Evolutionary conservation across 2,113 vertebrate species (phyloP).

Genomic region (Rhinichthys klamathensis): DNA sequence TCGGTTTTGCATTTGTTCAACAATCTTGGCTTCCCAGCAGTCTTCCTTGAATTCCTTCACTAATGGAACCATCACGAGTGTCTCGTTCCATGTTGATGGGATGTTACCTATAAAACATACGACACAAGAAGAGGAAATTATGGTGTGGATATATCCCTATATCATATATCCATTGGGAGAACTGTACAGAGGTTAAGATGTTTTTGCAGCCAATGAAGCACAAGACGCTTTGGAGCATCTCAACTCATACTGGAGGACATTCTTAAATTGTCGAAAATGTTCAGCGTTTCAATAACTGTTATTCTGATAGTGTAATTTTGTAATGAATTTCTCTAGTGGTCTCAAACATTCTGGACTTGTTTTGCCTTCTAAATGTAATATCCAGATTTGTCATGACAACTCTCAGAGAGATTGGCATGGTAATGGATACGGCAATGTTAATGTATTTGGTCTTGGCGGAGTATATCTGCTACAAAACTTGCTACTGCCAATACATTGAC

Average conservation of each 20-base stretch:
- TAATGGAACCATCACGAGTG: neutral
- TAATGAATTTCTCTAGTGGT: neutral
- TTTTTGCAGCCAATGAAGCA: neutral
- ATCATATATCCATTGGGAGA: too few species aligned
- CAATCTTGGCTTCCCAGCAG: slow-evolving; percentile 63
- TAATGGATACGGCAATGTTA: too few species aligned
- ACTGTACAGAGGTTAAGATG: neutral
- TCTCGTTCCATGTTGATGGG: neutral
- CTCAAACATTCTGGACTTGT: neutral
- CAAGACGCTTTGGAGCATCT: neutral
- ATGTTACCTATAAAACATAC: neutral
- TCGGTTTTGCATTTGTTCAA: slow-evolving; percentile 64
- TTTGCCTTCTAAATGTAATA: neutral
- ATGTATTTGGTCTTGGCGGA: too few species aligned
- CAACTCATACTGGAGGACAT: too few species aligned
- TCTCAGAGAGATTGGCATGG: too few species aligned
- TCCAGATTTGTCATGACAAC: too few species aligned
- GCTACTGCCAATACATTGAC: too few species aligned
- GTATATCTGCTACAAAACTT: too few species aligned
- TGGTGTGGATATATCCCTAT: neutral
- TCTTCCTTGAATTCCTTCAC: neutral
- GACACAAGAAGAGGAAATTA: neutral
- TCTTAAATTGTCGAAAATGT: too few species aligned
- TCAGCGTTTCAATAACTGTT: too few species aligned
- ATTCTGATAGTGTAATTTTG: too few species aligned